Percentiles rank a stretch among this genome's conserved stretches.
Evolutionary conservation across 2,113 vertebrate genomes (phyloP).

Genomic region (Hemiprocne comata): DNA sequence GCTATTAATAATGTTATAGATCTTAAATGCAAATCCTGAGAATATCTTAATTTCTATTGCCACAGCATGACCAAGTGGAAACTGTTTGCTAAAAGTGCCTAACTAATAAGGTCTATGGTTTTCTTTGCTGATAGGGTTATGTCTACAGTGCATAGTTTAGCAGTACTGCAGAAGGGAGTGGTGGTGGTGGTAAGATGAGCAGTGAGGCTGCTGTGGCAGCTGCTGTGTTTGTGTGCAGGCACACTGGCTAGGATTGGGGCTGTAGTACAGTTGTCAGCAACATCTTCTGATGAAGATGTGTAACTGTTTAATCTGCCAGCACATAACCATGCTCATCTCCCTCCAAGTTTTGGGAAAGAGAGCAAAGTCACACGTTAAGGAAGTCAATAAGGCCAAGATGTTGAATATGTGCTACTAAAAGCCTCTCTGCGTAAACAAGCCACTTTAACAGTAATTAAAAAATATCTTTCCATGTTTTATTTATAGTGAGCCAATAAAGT

Average conservation of each 20-base stretch:
- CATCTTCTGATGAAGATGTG: neutral
- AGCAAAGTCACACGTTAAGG: neutral
- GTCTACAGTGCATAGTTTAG: neutral
- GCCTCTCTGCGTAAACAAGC: neutral
- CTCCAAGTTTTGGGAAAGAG: constrained; percentile 10
- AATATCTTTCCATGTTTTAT: constrained; percentile 10
- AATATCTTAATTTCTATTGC: neutral
- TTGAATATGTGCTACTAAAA: neutral
- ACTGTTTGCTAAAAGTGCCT: neutral
- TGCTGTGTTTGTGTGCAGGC: neutral
- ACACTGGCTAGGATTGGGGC: neutral
- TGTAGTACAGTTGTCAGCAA: neutral
- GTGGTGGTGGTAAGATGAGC: neutral
- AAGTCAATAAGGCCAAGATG: neutral
- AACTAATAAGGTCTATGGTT: neutral
- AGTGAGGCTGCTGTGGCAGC: neutral
- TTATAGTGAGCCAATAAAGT: neutral
- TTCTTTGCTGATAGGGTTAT: accelerated
- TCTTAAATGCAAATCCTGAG: neutral
- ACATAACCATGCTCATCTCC: neutral
- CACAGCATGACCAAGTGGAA: neutral
- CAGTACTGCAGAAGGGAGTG: neutral
- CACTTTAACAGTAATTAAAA: constrained; percentile 36
- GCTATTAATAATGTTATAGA: neutral
- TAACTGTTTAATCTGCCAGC: neutral